These are phyloP conservation scores for Picathartes gymnocephalus DNA, from an alignment of 2,113 vertebrate genomes.

Conservation along the genomic window DNA sequence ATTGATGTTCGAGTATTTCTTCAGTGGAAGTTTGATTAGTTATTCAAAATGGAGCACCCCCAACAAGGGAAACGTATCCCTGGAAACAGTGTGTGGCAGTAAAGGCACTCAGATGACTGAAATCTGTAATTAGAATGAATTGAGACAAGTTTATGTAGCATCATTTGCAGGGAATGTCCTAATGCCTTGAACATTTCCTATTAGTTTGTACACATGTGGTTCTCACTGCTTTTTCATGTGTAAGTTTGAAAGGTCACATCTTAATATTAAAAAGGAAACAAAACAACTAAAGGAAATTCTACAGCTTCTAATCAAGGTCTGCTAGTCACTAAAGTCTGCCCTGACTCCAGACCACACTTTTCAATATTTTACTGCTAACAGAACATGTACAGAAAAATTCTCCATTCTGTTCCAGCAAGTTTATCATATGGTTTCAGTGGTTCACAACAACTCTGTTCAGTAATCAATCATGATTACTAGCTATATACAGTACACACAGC, in stretches of 20 bases:
- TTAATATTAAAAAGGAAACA: background rate
- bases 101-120: background rate
- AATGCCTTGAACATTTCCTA: background rate
- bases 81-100: background rate
- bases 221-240: background rate
- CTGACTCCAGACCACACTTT: background rate
- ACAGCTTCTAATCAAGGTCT: background rate
- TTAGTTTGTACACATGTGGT: background rate
- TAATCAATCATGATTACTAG: conserved; percentile 70
- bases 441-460: conserved; percentile 24
- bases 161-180: background rate
- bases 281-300: background rate
- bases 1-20: background rate
- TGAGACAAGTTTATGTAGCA: background rate
- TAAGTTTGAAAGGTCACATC: background rate
- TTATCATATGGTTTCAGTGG: background rate
- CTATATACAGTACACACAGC: conserved; percentile 53
- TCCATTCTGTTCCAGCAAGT: background rate
- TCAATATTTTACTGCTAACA: background rate
- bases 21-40: conserved; percentile 29
- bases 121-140: background rate
- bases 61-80: background rate
- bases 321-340: background rate
- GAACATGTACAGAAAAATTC: background rate
- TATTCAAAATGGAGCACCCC: conserved; percentile 35